phyloP scores from a whole-genome alignment of 2,888 invertebrate species.

The Heliconius sara region DNA sequence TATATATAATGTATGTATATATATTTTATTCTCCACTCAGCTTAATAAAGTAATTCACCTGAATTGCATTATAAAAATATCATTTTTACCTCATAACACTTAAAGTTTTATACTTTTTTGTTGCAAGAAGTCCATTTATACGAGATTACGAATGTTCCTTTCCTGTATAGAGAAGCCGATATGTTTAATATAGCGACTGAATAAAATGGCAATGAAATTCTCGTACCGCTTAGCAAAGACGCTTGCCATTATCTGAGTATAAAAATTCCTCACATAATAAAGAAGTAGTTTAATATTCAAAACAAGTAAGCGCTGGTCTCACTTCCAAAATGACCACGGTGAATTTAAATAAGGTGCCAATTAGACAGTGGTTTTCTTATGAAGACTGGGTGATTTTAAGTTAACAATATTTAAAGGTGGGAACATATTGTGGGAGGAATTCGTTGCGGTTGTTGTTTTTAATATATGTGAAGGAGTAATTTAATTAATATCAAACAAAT shows the following conservation, averaged over 20 bases:
- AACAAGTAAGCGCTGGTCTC: conserved; percentile 66
- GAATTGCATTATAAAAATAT: conserved; percentile 48
- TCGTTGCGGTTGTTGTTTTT: not conserved
- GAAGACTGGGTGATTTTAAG: conserved; percentile 69
- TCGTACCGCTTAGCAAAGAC: conserved; percentile 67
- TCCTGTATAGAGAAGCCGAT: conserved; percentile 54
- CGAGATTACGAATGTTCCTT: conserved; percentile 58
- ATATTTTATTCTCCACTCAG: not conserved
- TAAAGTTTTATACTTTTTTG: conserved; percentile 59
- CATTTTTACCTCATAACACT: conserved; percentile 61
- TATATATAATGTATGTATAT: not conserved
- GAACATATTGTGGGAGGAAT: not conserved
- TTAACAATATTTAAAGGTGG: conserved; percentile 46
- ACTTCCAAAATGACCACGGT: conserved; percentile 68
- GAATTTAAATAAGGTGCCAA: conserved; percentile 80
- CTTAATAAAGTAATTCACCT: conserved; percentile 41
- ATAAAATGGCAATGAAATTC: conserved; percentile 70
- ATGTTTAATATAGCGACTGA: conserved; percentile 61
- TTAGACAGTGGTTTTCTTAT: conserved; percentile 68
- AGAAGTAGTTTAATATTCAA: conserved; percentile 74
- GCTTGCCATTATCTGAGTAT: conserved; percentile 69
- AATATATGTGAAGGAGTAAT: not conserved
- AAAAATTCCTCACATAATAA: conserved; percentile 75
- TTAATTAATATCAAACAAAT: not conserved
- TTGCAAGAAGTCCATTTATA: conserved; percentile 62